Evolutionary conservation across 2,797 vertebrate genomes (phyloP).

Genomic region (Calcarius lapponicus): DNA sequence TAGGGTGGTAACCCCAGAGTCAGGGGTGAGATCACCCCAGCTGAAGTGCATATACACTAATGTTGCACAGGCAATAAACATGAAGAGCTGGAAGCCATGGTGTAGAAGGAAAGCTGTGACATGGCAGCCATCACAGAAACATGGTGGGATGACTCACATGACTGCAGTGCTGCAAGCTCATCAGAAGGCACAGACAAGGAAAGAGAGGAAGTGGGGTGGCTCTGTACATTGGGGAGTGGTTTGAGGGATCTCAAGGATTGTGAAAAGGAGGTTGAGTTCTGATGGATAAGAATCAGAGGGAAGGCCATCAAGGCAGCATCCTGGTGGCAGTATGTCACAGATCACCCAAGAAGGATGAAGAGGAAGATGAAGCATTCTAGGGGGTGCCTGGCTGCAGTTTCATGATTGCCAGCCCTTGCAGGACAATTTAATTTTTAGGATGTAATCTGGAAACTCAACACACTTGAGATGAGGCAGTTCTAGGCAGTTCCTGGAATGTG

Average conservation of each 20-base stretch:
- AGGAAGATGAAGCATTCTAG: neutral
- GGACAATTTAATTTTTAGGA: neutral
- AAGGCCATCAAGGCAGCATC: neutral
- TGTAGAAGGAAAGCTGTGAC: neutral
- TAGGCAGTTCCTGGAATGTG: neutral
- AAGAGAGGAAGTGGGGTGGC: accelerated
- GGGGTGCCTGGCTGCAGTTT: neutral
- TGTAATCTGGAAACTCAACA: neutral
- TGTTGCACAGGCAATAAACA: neutral
- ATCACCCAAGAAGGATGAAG: neutral
- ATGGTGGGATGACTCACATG: accelerated
- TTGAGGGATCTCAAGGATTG: neutral
- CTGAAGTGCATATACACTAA: neutral
- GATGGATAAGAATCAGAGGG: neutral
- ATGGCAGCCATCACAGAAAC: accelerated
- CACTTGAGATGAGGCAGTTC: neutral
- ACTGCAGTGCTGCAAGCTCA: neutral
- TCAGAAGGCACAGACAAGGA: neutral
- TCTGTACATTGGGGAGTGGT: neutral
- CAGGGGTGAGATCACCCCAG: neutral
- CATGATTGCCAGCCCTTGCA: neutral
- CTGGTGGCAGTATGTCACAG: too few relatives aligned
- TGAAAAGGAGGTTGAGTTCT: neutral
- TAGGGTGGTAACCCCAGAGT: neutral
- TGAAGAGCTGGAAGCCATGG: neutral